Conservation (phyloP, 2,113 vertebrate species). For the Aphyosemion australe region DNA sequence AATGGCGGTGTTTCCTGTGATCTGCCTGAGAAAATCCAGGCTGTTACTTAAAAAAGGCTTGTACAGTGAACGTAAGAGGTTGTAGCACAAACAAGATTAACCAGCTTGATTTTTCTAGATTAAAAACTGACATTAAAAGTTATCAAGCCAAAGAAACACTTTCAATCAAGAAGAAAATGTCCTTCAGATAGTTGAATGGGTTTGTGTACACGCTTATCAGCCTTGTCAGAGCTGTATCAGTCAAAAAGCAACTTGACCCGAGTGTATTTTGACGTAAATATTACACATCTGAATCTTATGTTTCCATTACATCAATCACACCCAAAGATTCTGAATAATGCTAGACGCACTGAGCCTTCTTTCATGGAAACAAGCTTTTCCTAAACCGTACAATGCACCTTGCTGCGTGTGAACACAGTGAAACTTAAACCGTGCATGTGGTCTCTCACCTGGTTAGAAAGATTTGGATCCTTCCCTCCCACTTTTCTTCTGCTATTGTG, state of each 20-base stretch:
- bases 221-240: too few relatives aligned
- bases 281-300: too few relatives aligned
- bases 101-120: too few relatives aligned
- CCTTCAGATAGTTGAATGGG: constrained; percentile 19
- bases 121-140: too few relatives aligned
- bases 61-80: too few relatives aligned
- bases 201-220: too few relatives aligned
- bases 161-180: constrained; percentile 1
- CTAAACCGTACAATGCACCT: constrained; percentile 17
- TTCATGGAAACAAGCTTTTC: constrained; percentile 7
- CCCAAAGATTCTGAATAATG: background rate
- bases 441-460: constrained; percentile 56
- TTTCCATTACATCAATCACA: too few relatives aligned
- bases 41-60: constrained; percentile 13
- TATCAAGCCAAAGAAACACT: constrained; percentile 1
- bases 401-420: constrained; percentile 10
- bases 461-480: constrained; percentile 43
- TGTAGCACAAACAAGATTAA: too few relatives aligned
- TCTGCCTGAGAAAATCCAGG: constrained; percentile 4
- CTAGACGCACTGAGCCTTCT: background rate
- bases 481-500: constrained; percentile 26
- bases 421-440: constrained; percentile 29
- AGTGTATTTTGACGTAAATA: too few relatives aligned
- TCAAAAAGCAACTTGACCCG: too few relatives aligned
- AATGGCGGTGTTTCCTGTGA: constrained; percentile 14